Evolutionary conservation across 1,140 invertebrate genomes (phyloP), one percentile per base, ranked within the genome.

Genomic region (Anthonomus grandis): DNA sequence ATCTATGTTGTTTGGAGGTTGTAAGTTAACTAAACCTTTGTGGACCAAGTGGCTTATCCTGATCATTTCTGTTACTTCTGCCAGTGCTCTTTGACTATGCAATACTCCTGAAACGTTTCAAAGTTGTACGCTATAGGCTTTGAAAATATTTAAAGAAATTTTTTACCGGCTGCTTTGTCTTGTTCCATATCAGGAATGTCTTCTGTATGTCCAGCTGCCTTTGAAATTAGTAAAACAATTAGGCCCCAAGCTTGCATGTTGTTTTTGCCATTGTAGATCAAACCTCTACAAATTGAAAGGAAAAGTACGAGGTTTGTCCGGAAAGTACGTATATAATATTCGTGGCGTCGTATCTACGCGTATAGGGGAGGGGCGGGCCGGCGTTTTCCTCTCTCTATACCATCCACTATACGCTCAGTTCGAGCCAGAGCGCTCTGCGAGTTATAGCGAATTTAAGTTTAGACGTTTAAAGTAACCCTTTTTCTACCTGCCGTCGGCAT

Each of bases 41-140:
- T 99, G 96, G 9, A 98, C 89, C 38, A 98, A 76, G 75, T 96
- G 91, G 50, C 93, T 93, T 9, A 93, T 97, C 39, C 96, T 85
- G 58, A 98, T 97, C 94, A 99, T 98, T 79, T 98, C 96, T 0
- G 92, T 92, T 4, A 98, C 89, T 78, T 97, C 92, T 0, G 95
- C 94, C 46, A 98, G 76, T 15, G 88, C 87, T 56, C 90, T 81
- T 77, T 98, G 95, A 65, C 89, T 88, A 63, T 90, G 85, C 25
- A 91, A 71, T 4, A 90, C 86, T 8, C 87, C 55, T 57, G 27
- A 22, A 46, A 45, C 2, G 18, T 15, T 13, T 15, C n/a, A 41
- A 41, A 41, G 1, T 10, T 41, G 17, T 41, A 10, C 10, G 4
- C 9, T 10, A 13, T 17, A 34, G 13, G 1, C 31, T 34, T 34